phyloP scores from a whole-genome alignment of 2,888 invertebrate species.

The Helobdella robusta region DNA sequence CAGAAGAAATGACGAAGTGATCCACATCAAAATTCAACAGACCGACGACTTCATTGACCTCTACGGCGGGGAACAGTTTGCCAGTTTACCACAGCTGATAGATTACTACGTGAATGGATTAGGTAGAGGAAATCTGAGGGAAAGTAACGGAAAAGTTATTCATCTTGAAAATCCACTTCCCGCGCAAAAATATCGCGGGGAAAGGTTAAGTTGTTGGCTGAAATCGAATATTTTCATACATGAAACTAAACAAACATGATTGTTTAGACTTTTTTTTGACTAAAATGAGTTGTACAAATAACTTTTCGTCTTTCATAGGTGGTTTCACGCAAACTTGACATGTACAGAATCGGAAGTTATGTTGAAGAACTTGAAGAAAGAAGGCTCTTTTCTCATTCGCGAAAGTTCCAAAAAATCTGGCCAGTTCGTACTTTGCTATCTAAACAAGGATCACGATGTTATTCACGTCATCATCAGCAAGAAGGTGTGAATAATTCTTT shows the following conservation, averaged over 20 bases:
- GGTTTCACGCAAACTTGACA: conserved; percentile 83
- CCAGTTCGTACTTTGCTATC: conserved; percentile 82
- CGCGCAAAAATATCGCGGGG: conserved; percentile 89
- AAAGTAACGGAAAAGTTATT: conserved; percentile 91
- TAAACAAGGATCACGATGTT: conserved; percentile 81
- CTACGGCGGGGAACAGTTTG: conserved; percentile 90
- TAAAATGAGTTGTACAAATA: too few species aligned
- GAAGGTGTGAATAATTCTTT: too few species aligned
- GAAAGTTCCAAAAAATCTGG: conserved; percentile 92
- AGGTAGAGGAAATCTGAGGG: conserved; percentile 61
- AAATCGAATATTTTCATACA: background rate
- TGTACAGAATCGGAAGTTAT: conserved; percentile 85
- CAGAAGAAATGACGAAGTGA: conserved; percentile 82
- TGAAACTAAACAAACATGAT: background rate
- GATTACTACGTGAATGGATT: conserved; percentile 68
- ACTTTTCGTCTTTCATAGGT: conserved; percentile 29
- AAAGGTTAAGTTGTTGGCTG: conserved; percentile 48
- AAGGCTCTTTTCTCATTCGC: conserved; percentile 87
- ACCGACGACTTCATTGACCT: conserved; percentile 94
- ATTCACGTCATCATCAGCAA: conserved; percentile 82
- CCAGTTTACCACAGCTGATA: conserved; percentile 87
- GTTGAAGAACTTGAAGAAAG: conserved; percentile 80
- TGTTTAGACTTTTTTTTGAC: too few species aligned
- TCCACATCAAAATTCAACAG: conserved; percentile 98
- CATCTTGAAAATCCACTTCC: conserved; percentile 83